Evolutionary conservation across 2,888 invertebrate genomes (phyloP).

Genomic region (Cryptocephalus primarius): DNA sequence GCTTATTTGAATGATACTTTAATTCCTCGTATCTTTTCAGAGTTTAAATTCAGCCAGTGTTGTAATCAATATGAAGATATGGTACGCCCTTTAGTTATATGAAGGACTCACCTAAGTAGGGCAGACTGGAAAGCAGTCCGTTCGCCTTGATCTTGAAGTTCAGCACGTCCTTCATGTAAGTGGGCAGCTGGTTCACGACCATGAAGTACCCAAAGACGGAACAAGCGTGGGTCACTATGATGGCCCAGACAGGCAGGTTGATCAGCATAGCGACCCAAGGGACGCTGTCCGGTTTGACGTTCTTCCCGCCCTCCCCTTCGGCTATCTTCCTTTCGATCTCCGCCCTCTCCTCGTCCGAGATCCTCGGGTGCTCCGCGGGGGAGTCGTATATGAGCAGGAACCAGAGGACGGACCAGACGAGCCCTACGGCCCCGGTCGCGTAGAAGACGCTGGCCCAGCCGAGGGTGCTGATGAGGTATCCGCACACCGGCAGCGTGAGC

Average conservation of each 20-base stretch:
- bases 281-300: slow-evolving; percentile 42
- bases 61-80: too few species aligned
- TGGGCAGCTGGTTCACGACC: slow-evolving; percentile 77
- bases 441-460: slow-evolving; percentile 91
- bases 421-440: slow-evolving; percentile 63
- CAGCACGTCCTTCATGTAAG: slow-evolving; percentile 72
- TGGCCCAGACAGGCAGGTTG: slow-evolving; percentile 75
- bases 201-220: slow-evolving; percentile 85
- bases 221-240: slow-evolving; percentile 69
- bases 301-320: slow-evolving; percentile 24
- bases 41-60: too few species aligned
- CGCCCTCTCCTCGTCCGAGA: slow-evolving; percentile 55
- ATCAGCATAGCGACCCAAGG: slow-evolving; percentile 63
- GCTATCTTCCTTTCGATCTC: slow-evolving; percentile 59
- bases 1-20: too few species aligned
- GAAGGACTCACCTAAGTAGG: slow-evolving; percentile 63
- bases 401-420: slow-evolving; percentile 75
- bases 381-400: slow-evolving; percentile 70
- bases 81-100: too few species aligned
- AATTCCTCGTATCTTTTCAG: too few species aligned
- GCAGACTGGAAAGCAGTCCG: slow-evolving; percentile 71
- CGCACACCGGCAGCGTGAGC: slow-evolving; percentile 78
- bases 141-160: slow-evolving; percentile 75
- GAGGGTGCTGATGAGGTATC: slow-evolving; percentile 64
- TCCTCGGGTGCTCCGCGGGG: slow-evolving; percentile 73